These are phyloP conservation scores for Gymnorhina tibicen DNA, from an alignment of 2,113 vertebrate genomes.

Conservation along the genomic window DNA sequence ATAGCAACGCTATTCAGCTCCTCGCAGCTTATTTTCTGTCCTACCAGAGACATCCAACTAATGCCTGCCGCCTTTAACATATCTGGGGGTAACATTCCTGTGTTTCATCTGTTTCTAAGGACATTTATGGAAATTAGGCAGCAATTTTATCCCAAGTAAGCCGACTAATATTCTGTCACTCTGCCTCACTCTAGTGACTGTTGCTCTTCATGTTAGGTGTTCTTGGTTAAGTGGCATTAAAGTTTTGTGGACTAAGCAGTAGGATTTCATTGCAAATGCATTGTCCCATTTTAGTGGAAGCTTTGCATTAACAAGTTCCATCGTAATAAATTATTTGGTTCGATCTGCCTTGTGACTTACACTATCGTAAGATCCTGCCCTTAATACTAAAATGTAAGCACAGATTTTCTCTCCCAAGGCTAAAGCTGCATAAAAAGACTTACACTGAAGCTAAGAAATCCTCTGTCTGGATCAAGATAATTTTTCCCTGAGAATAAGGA, in stretches of 20 bases:
- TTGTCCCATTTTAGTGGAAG: constrained; percentile 14
- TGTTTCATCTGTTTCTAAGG: not conserved
- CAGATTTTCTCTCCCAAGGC: constrained; percentile 16
- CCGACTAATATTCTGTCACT: constrained; percentile 21
- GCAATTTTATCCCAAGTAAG: constrained; percentile 10
- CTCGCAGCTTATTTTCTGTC: not conserved
- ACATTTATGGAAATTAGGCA: not conserved
- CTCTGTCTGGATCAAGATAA: not conserved
- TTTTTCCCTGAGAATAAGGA: not conserved
- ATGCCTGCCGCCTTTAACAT: not conserved
- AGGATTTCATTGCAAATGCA: not conserved
- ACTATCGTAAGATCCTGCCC: not conserved
- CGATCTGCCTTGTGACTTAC: not conserved
- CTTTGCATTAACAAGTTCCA: constrained; percentile 10
- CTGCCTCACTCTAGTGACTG: not conserved
- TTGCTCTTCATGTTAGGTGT: not conserved
- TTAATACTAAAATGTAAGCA: constrained; percentile 16
- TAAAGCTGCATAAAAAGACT: not conserved
- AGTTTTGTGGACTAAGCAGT: not conserved
- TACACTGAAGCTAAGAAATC: not conserved
- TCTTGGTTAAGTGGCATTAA: not conserved
- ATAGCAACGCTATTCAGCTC: not conserved
- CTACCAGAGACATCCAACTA: not conserved
- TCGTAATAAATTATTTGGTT: constrained; percentile 28
- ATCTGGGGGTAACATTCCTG: not conserved